These are phyloP conservation scores for Parelbella ahira DNA, from an alignment of 2,888 invertebrate genomes.

Conservation along the genomic window DNA sequence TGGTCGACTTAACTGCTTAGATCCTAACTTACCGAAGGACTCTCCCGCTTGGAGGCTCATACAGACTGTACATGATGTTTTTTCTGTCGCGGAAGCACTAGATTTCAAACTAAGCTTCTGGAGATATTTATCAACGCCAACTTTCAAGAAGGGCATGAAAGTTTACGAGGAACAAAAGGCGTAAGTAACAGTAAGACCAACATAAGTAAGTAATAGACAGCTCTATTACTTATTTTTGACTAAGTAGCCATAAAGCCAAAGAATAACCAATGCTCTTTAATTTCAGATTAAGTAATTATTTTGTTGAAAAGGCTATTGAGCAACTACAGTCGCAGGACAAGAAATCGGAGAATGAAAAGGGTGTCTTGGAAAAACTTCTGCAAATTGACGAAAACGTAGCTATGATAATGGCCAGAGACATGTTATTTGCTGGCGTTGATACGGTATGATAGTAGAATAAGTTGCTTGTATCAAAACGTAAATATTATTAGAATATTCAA, in stretches of 20 bases:
- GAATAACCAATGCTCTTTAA: no score
- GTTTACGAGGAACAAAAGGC: slow-evolving; percentile 50
- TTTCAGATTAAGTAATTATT: no score
- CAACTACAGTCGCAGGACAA: no score
- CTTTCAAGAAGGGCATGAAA: slow-evolving; percentile 52
- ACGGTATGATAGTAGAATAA: no score
- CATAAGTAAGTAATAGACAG: no score
- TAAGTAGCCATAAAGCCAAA: no score
- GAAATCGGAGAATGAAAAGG: slow-evolving; percentile 77
- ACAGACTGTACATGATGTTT: slow-evolving; percentile 49
- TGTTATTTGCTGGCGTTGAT: slow-evolving; percentile 86
- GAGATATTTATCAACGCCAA: slow-evolving; percentile 47
- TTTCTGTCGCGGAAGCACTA: slow-evolving; percentile 39
- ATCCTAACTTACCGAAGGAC: slow-evolving; percentile 48
- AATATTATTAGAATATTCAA: no score
- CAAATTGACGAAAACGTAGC: slow-evolving; percentile 82
- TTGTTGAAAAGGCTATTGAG: no score
- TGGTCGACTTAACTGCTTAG: slow-evolving; percentile 54
- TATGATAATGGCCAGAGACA: slow-evolving; percentile 84
- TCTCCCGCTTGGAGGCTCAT: slow-evolving; percentile 55
- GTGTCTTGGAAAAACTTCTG: slow-evolving; percentile 84
- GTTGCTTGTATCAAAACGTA: no score
- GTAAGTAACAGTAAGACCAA: no score
- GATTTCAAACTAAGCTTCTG: slow-evolving; percentile 56
- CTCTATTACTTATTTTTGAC: no score